Evolutionary conservation across 1,140 invertebrate species (phyloP), one percentile per base, ranked within the genome.

Genomic region (Caenorhabditis inopinata): DNA sequence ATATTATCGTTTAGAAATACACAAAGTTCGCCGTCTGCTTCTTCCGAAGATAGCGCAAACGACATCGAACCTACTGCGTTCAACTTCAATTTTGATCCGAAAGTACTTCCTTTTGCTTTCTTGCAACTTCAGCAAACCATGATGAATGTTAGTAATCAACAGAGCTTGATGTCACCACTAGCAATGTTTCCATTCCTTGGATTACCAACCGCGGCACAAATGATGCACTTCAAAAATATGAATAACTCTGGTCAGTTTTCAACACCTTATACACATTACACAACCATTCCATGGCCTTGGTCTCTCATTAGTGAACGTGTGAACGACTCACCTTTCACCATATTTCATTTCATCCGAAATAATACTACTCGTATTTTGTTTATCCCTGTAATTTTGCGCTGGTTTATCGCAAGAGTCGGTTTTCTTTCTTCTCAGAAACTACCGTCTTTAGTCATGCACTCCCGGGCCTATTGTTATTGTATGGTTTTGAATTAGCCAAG

Each of bases 141-240:
- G 35, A 25, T 51, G 53, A 62, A 42, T 46, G 23, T 78, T 14
- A 18, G 49, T 1, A 78, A 27, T 32, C 76, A 51, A 42, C 25
- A 27, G n/a, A 27, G 23, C 12, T 46, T 49, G 47, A 35, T 58
- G 11, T 32, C 76, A 18, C 47, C 47, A 35, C 32, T 77, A 2
- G 9, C 76, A 42, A 58, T 78, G 32, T 42, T 78, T 9, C 76
- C 76, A 14, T 78, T 51, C n/a, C 16, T 78, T 27, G 12, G 14
- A 6, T 5, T 78, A 1, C 76, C 42, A 14, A 58, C 48, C 14
- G 21, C 49, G 18, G 32, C 35, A 4, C 49, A 62, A 46, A 23
- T 78, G 38, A 78, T 58, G 49, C 76, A 78, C 7, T 62, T 51
- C 49, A 78, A 78, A 78, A 78, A 58, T n/a, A 16, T 68, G 32